Percentiles rank a stretch among this genome's conserved stretches.
These are phyloP conservation scores for Agriotes lineatus DNA, from an alignment of 2,888 invertebrate genomes.

Conservation along the genomic window DNA sequence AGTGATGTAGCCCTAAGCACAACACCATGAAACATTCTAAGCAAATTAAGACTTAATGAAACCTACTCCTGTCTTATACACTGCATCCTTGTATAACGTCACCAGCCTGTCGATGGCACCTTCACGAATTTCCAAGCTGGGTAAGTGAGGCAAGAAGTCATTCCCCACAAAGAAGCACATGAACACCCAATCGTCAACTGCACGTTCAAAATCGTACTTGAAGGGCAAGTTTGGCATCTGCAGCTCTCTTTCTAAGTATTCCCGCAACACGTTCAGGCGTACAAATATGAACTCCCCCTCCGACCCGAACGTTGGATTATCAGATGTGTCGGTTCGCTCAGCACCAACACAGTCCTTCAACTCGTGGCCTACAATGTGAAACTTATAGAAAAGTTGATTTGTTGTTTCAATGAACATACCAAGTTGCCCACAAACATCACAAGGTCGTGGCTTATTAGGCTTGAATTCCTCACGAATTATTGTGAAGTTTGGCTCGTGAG, in stretches of 20 bases:
- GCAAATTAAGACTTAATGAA: neutral
- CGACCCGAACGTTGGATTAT: constrained; percentile 73
- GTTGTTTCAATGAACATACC: constrained; percentile 65
- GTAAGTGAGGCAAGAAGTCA: constrained; percentile 98
- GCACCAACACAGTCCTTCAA: constrained; percentile 92
- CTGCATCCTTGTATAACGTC: constrained; percentile 92
- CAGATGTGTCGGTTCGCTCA: constrained; percentile 64
- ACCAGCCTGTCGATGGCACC: constrained; percentile 96
- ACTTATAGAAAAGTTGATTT: too few species aligned
- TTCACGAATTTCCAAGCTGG: constrained; percentile 97
- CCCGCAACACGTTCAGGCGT: constrained; percentile 90
- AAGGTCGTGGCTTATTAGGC: constrained; percentile 95
- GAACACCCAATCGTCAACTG: constrained; percentile 97
- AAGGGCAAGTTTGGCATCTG: constrained; percentile 94
- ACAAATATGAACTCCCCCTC: constrained; percentile 94
- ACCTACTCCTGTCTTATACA: constrained; percentile 89
- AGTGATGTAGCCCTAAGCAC: constrained; percentile 87
- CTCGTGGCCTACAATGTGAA: constrained; percentile 79
- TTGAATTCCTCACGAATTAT: constrained; percentile 99
- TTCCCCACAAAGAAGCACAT: constrained; percentile 99
- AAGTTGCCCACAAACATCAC: constrained; percentile 92
- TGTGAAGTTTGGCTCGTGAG: constrained; percentile 99
- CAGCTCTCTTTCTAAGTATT: constrained; percentile 92
- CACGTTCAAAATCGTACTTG: constrained; percentile 93
- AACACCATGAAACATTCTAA: constrained; percentile 33